Evolutionary conservation across 2,888 invertebrate genomes (phyloP), one percentile per base, ranked within the genome.

Genomic region (Drosophila maculinotata): DNA sequence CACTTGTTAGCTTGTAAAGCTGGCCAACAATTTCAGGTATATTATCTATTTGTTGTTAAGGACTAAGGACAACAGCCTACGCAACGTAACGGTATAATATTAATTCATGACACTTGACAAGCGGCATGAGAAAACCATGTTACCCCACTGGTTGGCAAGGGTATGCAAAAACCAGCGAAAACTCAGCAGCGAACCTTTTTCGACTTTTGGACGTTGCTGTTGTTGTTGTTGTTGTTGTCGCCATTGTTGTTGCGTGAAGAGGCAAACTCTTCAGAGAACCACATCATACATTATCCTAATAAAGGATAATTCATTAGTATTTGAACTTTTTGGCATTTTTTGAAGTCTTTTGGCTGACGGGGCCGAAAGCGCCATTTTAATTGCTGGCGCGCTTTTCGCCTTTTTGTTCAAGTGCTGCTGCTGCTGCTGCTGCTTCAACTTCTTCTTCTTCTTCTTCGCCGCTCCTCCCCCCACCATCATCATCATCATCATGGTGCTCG

Each of bases 261-360:
- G 66, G 71, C 68, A 80, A 84, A 79, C 83, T 80, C 83, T 76
- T 81, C 75, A 70, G 83, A 49, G 79, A 90, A 90, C 90, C 90
- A 88, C 90, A 90, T 89, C 90, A 89, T 90, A 89, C 90, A 90
- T 90, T 90, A 90, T 90, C 90, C 89, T 90, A 90, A 90, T 90
- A 90, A 90, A 90, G 89, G 89, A 90, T 90, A 90, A 90, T 90
- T 90, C 90, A 90, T 90, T 90, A 90, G 89, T 89, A 81, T 88
- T 89, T 89, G 69, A 89, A 90, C 89, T 89, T 90, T 89, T 85
- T 89, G 89, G 89, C 83, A 88, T 88, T 88, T 89, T 83, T 83
- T 82, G 78, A 85, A 83, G 80, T 80, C 76, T 78, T 75, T 73
- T 66, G 79, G 84, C 69, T 64, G 77, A 62, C 59, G 52, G 56